Percentiles rank a stretch among this genome's conserved stretches.
phyloP scores from a whole-genome alignment of 2,888 invertebrate species.

The Norana najaformis region DNA sequence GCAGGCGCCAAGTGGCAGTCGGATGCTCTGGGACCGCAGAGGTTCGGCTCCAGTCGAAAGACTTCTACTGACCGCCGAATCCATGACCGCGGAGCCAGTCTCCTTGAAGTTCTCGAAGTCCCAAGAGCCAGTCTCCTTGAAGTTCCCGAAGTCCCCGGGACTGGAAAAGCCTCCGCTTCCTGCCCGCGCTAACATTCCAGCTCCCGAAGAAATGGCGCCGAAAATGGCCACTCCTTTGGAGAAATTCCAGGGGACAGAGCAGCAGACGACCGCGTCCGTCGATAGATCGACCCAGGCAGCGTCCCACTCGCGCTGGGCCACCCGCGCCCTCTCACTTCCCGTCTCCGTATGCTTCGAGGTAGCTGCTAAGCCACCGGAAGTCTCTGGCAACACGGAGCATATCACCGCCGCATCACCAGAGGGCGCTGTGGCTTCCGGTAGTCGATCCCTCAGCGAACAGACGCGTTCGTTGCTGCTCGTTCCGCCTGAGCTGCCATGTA shows the following conservation, averaged over 20 bases:
- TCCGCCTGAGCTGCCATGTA: not conserved
- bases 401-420: not conserved
- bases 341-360: not conserved
- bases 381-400: not conserved
- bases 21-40: not conserved
- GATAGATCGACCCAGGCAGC: not conserved
- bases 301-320: not conserved
- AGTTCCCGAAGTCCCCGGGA: not conserved
- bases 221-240: not conserved
- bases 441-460: not conserved
- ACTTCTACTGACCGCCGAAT: not conserved
- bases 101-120: constrained; percentile 1
- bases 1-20: not conserved
- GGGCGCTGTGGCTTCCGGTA: not conserved
- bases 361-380: not conserved
- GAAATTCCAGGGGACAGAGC: not conserved
- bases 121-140: too few species aligned
- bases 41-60: not conserved
- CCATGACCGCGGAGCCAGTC: not conserved
- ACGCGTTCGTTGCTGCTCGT: not conserved
- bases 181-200: not conserved
- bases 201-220: not conserved
- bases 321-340: not conserved
- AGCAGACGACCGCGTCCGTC: not conserved
- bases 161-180: not conserved